phyloP scores from a whole-genome alignment of 1,140 invertebrate genomes.

The Euura saliciscinereae region DNA sequence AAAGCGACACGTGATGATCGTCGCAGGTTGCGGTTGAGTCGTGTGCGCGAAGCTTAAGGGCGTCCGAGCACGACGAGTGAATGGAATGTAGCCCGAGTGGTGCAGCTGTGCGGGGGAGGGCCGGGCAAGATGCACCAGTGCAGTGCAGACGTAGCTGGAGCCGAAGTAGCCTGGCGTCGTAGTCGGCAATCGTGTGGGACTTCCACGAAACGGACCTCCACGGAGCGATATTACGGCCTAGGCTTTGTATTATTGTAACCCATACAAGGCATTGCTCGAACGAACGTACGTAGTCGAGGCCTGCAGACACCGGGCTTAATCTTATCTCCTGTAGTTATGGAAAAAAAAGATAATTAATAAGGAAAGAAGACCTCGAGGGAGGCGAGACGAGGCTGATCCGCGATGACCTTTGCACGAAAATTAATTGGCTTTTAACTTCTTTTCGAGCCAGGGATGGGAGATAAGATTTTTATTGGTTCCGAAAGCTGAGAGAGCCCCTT shows the following conservation, averaged over 20 bases:
- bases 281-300: neutral
- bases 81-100: slow-evolving; percentile 6
- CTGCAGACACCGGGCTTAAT: neutral
- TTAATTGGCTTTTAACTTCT: too few species aligned
- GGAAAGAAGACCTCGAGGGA: too few species aligned
- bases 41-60: neutral
- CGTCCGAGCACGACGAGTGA: neutral
- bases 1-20: neutral
- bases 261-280: neutral
- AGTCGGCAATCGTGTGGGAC: neutral
- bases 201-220: slow-evolving; percentile 6
- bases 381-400: too few species aligned
- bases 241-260: neutral
- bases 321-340: neutral
- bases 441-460: too few species aligned
- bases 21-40: neutral
- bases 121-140: neutral
- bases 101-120: slow-evolving; percentile 4
- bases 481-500: too few species aligned
- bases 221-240: slow-evolving; percentile 2
- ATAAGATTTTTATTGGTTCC: too few species aligned
- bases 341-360: too few species aligned
- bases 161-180: too few species aligned
- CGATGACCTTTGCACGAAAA: too few species aligned
- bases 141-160: neutral